phyloP scores from a whole-genome alignment of 1,140 invertebrate species.

The Neomicropteryx cornuta region DNA sequence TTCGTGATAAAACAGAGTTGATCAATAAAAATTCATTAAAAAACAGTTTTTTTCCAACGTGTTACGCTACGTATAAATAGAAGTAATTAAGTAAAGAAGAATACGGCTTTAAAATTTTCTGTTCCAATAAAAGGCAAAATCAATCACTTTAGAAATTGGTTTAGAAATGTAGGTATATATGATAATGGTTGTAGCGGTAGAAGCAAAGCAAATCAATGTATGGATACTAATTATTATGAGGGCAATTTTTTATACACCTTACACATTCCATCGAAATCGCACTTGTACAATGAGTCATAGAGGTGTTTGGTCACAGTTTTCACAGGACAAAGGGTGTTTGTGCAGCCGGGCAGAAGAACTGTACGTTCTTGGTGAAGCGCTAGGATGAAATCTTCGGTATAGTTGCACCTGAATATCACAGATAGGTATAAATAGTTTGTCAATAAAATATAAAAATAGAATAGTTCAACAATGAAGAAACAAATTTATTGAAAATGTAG shows the following conservation, averaged over 20 bases:
- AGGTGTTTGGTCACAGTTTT: constrained; percentile 44
- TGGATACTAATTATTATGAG: no score
- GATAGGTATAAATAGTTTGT: constrained; percentile 4
- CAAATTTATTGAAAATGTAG: constrained; percentile 2
- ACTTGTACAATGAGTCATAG: constrained; percentile 44
- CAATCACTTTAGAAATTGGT: no score
- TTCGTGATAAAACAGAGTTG: no score
- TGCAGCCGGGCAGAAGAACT: constrained; percentile 53
- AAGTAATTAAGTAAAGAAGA: no score
- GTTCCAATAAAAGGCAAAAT: no score
- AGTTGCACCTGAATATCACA: constrained; percentile 44
- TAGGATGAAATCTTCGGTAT: constrained; percentile 45
- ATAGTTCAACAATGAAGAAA: constrained; percentile 5
- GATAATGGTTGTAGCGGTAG: no score
- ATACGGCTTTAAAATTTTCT: no score
- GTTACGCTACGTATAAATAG: no score
- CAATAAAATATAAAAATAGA: background rate
- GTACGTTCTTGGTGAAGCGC: constrained; percentile 61
- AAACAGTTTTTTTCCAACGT: no score
- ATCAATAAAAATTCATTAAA: no score
- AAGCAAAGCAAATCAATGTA: no score
- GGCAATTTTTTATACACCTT: constrained; percentile 13
- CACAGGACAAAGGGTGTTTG: constrained; percentile 50
- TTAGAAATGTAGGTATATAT: no score
- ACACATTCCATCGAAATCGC: constrained; percentile 54